phyloP scores from a whole-genome alignment of 2,113 vertebrate species.

The Prolemur simus region DNA sequence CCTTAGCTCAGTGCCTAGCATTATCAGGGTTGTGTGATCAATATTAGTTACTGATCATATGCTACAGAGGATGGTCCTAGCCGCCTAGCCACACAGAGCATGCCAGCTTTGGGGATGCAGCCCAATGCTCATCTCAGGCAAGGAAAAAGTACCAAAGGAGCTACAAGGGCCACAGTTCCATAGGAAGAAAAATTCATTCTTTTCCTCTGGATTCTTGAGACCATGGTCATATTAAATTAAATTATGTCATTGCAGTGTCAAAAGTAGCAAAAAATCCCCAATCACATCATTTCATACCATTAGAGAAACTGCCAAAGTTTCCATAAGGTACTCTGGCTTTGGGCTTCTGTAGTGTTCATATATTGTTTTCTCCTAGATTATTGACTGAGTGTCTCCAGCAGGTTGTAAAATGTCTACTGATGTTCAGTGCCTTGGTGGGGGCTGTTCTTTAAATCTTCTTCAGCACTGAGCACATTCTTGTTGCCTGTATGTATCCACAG shows the following conservation, averaged over 20 bases:
- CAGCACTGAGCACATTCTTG: constrained; percentile 37
- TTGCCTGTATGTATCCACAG: constrained; percentile 1
- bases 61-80: neutral
- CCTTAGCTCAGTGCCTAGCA: neutral
- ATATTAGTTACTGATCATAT: neutral
- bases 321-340: neutral
- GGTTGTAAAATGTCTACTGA: constrained; percentile 61
- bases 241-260: constrained; percentile 42
- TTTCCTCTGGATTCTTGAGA: constrained; percentile 17
- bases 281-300: constrained; percentile 43
- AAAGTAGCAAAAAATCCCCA: constrained; percentile 17
- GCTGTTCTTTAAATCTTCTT: constrained; percentile 67
- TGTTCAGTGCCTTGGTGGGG: constrained; percentile 4
- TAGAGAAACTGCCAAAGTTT: constrained; percentile 69
- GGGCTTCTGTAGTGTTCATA: neutral
- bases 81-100: neutral
- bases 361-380: constrained; percentile 76
- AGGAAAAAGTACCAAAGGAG: neutral
- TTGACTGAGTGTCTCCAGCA: constrained; percentile 67
- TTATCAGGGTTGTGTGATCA: neutral
- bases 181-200: neutral
- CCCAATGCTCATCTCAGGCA: neutral
- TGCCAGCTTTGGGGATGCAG: neutral
- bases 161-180: neutral
- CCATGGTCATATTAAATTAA: constrained; percentile 69